Evolutionary conservation across 1,140 invertebrate genomes (phyloP).

Genomic region (Pemphigus obesinymphae): DNA sequence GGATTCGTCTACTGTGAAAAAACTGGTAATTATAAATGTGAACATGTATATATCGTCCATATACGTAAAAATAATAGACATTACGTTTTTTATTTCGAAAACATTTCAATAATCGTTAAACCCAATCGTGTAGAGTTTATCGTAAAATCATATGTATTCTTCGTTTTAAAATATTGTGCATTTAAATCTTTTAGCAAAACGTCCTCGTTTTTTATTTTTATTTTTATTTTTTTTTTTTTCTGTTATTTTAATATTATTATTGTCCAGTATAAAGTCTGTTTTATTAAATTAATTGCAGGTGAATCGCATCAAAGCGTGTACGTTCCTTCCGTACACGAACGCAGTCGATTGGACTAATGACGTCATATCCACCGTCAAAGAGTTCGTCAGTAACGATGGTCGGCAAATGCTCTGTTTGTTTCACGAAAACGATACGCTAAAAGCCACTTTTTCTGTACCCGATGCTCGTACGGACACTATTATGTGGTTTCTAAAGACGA

Average conservation of each 20-base stretch:
- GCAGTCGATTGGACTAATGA: not conserved
- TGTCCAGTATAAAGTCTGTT: not conserved
- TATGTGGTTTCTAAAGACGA: slow-evolving; percentile 8
- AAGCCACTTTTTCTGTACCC: not conserved
- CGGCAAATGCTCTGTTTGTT: not conserved
- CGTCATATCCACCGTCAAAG: not conserved
- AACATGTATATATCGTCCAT: no score
- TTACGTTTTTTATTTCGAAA: no score
- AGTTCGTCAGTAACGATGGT: not conserved
- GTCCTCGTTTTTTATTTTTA: no score
- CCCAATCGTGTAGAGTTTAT: no score
- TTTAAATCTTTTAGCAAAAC: no score
- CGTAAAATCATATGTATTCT: no score
- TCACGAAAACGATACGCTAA: not conserved
- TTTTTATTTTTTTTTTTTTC: no score
- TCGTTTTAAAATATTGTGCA: no score
- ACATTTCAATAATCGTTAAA: no score
- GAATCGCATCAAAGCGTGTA: not conserved
- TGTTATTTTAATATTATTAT: no score
- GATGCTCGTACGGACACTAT: not conserved
- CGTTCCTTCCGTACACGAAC: not conserved
- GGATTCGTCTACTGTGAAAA: not conserved
- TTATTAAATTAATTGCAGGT: not conserved
- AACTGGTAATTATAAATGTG: not conserved
- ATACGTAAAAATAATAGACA: no score